Percentiles rank a stretch among this genome's conserved stretches.
These are phyloP conservation scores for Raja brachyura DNA, from an alignment of 2,113 vertebrate genomes.

Conservation along the genomic window DNA sequence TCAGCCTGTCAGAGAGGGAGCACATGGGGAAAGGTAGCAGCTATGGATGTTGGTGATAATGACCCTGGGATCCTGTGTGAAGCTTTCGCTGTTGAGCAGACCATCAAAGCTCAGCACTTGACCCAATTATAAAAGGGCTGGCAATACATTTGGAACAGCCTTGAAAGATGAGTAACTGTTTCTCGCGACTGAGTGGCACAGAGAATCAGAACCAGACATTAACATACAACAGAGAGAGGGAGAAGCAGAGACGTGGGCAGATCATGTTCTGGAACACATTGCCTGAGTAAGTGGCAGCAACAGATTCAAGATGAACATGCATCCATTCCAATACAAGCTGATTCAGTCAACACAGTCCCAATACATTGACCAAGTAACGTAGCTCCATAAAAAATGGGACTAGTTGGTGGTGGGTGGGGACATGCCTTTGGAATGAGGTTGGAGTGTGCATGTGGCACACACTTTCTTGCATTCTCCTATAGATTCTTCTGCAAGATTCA, in stretches of 20 bases:
- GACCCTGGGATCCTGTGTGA: neutral
- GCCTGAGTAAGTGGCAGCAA: neutral
- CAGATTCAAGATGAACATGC: neutral
- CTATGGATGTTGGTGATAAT: neutral
- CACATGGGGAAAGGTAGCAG: neutral
- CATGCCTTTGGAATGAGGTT: too few species aligned
- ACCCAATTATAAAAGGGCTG: neutral
- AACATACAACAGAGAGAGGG: too few species aligned
- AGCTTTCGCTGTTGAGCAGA: neutral
- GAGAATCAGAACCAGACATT: neutral
- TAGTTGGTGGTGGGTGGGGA: too few species aligned
- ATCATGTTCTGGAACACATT: neutral
- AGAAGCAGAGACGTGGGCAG: too few species aligned
- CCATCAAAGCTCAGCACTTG: neutral
- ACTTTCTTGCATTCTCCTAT: too few species aligned
- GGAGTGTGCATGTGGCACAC: too few species aligned
- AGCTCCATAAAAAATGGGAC: too few species aligned
- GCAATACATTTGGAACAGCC: neutral
- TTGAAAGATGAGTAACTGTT: neutral
- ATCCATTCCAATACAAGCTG: too few species aligned
- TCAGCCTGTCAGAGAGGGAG: neutral
- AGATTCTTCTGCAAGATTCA: neutral
- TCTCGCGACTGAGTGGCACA: neutral
- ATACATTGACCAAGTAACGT: too few species aligned
- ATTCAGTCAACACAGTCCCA: too few species aligned